A percentile compares a stretch with the other conserved stretches of the same genome.
Evolutionary conservation across 2,113 vertebrate genomes (phyloP).

Genomic region (Columbina picui): DNA sequence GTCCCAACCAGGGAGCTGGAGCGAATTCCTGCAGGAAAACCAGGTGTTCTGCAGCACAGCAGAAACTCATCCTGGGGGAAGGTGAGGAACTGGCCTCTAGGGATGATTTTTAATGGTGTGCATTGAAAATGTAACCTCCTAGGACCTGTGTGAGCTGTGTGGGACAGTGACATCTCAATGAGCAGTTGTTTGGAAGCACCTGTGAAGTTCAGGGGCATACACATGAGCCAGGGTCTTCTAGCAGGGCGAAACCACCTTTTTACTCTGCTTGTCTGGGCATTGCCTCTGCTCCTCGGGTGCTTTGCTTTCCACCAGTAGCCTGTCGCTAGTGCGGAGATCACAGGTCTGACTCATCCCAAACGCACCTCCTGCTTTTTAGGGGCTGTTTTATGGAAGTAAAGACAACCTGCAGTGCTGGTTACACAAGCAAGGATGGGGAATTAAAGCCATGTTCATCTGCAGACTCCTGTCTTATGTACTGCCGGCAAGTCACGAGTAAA

Average conservation of each 20-base stretch:
- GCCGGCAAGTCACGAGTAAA: not conserved
- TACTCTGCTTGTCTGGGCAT: fast-evolving
- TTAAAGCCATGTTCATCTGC: not conserved
- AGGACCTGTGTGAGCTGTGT: not conserved
- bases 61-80: not conserved
- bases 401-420: not conserved
- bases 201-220: not conserved
- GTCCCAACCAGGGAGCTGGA: not conserved
- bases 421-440: not conserved
- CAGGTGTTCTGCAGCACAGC: not conserved
- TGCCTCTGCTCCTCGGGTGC: fast-evolving
- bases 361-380: not conserved
- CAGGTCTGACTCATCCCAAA: not conserved
- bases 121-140: not conserved
- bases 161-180: not conserved
- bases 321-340: not conserved
- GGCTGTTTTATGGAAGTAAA: not conserved
- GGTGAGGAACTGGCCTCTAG: not conserved
- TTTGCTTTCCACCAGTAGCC: fast-evolving
- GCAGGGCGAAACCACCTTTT: not conserved
- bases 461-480: not conserved
- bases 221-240: not conserved
- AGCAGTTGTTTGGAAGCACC: not conserved
- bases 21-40: not conserved
- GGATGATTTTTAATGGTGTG: fast-evolving